phyloP scores from a whole-genome alignment of 2,113 vertebrate genomes.

The Salvelinus alpinus region DNA sequence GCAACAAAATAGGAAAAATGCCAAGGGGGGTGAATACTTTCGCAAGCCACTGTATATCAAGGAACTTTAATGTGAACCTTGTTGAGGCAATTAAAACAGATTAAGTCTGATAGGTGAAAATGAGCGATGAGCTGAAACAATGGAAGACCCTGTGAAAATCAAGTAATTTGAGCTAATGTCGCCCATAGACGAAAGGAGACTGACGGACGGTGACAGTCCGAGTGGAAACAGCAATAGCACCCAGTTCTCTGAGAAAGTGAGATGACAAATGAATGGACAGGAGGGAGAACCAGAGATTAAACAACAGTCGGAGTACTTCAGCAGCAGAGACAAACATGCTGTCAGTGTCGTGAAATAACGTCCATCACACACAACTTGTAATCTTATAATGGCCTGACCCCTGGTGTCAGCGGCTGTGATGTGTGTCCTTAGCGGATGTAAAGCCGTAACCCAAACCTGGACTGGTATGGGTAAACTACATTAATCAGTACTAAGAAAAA shows the following conservation, averaged over 20 bases:
- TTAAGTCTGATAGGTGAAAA: neutral
- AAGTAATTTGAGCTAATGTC: conserved; percentile 11
- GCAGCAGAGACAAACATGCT: conserved; percentile 20
- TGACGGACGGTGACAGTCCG: neutral
- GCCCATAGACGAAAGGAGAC: neutral
- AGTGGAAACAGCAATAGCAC: neutral
- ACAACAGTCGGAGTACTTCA: conserved; percentile 1
- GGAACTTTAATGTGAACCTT: too few species aligned
- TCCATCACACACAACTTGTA: conserved; percentile 30
- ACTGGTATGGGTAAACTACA: conserved; percentile 33
- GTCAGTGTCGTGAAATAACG: conserved; percentile 23
- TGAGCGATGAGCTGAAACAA: neutral
- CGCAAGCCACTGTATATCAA: too few species aligned
- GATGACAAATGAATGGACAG: neutral
- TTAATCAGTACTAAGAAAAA: conserved; percentile 47
- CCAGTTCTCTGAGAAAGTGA: conserved; percentile 31
- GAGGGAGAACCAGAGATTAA: too few species aligned
- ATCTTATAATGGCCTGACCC: conserved; percentile 38
- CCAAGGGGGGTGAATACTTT: too few species aligned
- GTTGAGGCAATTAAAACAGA: too few species aligned
- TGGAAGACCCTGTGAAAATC: conserved; percentile 14
- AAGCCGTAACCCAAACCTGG: conserved; percentile 38
- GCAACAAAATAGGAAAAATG: too few species aligned
- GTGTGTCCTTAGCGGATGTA: conserved; percentile 29
- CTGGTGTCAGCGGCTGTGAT: conserved; percentile 45